phyloP scores from a whole-genome alignment of 2,888 invertebrate species.

The Eristalis pertinax region DNA sequence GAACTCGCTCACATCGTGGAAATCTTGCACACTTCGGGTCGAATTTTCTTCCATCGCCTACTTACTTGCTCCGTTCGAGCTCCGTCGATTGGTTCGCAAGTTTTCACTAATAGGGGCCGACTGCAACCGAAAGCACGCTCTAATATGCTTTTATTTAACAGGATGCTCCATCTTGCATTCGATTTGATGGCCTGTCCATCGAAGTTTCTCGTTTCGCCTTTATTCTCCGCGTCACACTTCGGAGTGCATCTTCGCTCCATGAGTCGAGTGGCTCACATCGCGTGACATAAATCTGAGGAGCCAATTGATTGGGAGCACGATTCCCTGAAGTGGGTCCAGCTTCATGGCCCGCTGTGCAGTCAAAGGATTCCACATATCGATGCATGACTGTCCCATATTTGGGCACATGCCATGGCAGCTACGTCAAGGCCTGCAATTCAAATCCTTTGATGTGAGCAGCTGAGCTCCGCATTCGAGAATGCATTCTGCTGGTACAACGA shows the following conservation, averaged over 20 bases:
- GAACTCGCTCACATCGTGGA: not conserved
- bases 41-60: not conserved
- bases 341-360: no score
- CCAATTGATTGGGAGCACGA: not conserved
- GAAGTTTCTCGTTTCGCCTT: not conserved
- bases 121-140: not conserved
- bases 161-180: not conserved
- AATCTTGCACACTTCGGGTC: not conserved
- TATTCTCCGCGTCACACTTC: not conserved
- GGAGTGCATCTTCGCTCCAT: not conserved
- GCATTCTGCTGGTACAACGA: not conserved
- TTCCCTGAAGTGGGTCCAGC: not conserved
- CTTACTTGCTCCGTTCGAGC: not conserved
- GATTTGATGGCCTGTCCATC: not conserved
- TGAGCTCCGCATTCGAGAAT: not conserved
- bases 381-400: not conserved
- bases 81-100: not conserved
- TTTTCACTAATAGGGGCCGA: not conserved
- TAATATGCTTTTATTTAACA: not conserved
- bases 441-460: not conserved
- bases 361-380: not conserved
- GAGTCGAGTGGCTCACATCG: not conserved
- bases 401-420: not conserved
- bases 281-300: not conserved
- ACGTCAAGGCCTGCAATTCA: not conserved